A percentile compares a stretch with the other conserved stretches of the same genome.
Conservation (phyloP, 1,140 invertebrate genomes). For the Formica selysi region DNA sequence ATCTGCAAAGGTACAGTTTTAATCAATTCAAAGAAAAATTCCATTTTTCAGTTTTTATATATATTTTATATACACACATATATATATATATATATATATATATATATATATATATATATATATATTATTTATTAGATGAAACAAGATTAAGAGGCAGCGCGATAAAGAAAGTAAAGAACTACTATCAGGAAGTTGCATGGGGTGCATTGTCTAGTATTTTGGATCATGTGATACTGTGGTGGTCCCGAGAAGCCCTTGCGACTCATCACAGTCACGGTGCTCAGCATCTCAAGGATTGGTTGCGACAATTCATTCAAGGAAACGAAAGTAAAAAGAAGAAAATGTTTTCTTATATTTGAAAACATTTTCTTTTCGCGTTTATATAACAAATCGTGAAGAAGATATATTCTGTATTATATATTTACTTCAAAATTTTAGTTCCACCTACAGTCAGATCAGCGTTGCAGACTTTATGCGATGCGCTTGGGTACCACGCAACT, state of each 20-base stretch:
- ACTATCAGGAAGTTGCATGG: slow-evolving; percentile 90
- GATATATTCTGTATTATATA: too few relatives aligned
- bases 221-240: slow-evolving; percentile 93
- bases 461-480: slow-evolving; percentile 90
- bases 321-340: slow-evolving; percentile 67
- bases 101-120: neutral
- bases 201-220: slow-evolving; percentile 91
- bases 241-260: slow-evolving; percentile 90
- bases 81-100: neutral
- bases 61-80: neutral
- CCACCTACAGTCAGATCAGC: slow-evolving; percentile 89
- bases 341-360: slow-evolving; percentile 3
- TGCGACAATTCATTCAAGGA: slow-evolving; percentile 86
- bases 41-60: neutral
- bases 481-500: slow-evolving; percentile 91
- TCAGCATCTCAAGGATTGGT: slow-evolving; percentile 89
- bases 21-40: neutral
- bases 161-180: slow-evolving; percentile 85
- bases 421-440: slow-evolving; percentile 81
- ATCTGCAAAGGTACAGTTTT: slow-evolving; percentile 62
- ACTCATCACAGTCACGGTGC: slow-evolving; percentile 85
- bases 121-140: slow-evolving; percentile 75
- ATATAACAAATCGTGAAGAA: neutral
- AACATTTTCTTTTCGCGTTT: neutral
- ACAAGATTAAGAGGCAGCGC: slow-evolving; percentile 85